Evolutionary conservation across 1,140 invertebrate genomes (phyloP), one percentile per base, ranked within the genome.

Genomic region (Sinella curviseta): DNA sequence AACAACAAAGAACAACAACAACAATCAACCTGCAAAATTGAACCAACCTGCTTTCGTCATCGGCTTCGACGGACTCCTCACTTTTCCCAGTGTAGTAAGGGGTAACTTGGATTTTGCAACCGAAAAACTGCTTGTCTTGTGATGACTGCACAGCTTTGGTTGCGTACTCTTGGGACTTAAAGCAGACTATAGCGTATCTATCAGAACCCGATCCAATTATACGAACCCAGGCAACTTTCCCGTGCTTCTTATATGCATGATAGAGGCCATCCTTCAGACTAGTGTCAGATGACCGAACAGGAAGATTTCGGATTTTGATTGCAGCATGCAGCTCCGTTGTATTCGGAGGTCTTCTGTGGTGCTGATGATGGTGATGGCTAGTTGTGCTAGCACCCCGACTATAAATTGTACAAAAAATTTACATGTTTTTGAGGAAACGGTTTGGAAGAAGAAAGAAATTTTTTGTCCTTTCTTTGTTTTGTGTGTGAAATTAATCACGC

Each of bases 201-300:
- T 94, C 93, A 24, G 91, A 91, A 79, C 92, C 94, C 83, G 93
- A 90, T 0, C 94, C 95, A 28, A 94, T 91, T 26, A 97, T 91
- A 86, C 94, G 96, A 33, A 99, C 96, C 90, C 94, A 95, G 82
- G 94, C 95, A 83, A 99, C 95, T 89, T 98, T 98, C 33, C 97
- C 96, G 88, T 98, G 95, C 85, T 98, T 98, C 89, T 98, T 98
- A 89, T 98, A 99, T 87, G 98, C 97, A 88, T 99, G 97, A 89
- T 96, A 99, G 79, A 99, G 90, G 79, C 96, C 96, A 88, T 99
- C 97, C 89, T 98, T 96, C 79, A 99, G 89, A 91, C 55, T 78
- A 35, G 81, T 84, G 54, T 79, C 78, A 28, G 90, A 91, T 80
- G 96, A 97, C 83, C 96, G 89, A 65, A 93, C 90, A 77, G 96